Evolutionary conservation across 2,113 vertebrate species (phyloP), one percentile per base, ranked within the genome.

Genomic region (Microtus pennsylvanicus): DNA sequence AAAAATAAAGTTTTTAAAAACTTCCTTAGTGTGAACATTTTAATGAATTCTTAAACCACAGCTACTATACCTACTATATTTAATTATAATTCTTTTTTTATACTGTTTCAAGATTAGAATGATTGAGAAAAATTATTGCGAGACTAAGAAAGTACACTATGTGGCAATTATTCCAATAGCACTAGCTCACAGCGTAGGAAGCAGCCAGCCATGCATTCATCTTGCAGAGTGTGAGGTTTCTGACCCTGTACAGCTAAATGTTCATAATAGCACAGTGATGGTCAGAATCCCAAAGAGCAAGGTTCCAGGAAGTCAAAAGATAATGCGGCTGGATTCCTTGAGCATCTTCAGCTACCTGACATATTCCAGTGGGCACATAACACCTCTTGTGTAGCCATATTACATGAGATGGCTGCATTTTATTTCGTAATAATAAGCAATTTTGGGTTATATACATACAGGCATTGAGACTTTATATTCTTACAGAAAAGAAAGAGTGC

Each of bases 101-200:
- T 61, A 94, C 91, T 92, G 93, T 63, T 94, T 93, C 50, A 35
- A 22, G 74, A 50, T n/a, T 61, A 87, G 28, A 76, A 55, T 89
- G 17, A 33, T 42, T 86, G 19, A 95, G 14, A 12, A 35, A 96
- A 87, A 89, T 65, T 2, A 30, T 78, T 63, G n/a, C 58, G 52
- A 77, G 4, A 5, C 0, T 70, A 74, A 90, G 24, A 89, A 86
- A 42, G 7, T 2, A 38, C n/a, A 45, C 1, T 8, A 12, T 10
- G 52, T 16, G 35, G 24, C 47, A 77, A 50, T 87, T 86, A 86
- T 35, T 91, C 24, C 22, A 55, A n/a, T 5, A 76, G 45, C 26
- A 82, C 35, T 89, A 74, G n/a, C 52, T 83, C 26, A 26, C 52
- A 22, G 70, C 50, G 28, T 22, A 38, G 17, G 5, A 35, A 55